Conservation (phyloP, 2,113 vertebrate genomes). For the Rhinoderma darwinii region DNA sequence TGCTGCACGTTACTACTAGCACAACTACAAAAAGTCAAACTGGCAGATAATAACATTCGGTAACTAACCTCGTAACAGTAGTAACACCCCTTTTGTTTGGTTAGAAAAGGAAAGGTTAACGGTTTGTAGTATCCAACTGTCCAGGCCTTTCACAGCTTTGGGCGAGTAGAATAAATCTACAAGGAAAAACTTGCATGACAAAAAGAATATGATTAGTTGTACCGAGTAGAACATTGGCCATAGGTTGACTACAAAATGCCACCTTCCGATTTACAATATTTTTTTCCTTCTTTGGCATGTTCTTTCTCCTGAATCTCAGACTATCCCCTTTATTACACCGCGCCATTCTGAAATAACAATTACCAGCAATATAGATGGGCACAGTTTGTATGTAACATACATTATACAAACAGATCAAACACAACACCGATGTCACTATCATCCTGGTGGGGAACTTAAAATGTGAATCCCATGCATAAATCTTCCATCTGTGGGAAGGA, state of each 20-base stretch:
- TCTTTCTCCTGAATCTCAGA: neutral
- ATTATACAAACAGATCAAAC: slow-evolving; percentile 52
- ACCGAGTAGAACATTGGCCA: neutral
- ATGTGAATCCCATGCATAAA: slow-evolving; percentile 38
- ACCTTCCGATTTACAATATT: neutral
- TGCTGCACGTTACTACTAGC: too few relatives aligned
- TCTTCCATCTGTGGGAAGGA: slow-evolving; percentile 19
- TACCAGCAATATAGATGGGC: neutral
- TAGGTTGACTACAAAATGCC: neutral
- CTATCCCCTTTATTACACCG: neutral
- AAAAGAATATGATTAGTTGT: neutral
- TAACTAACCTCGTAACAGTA: slow-evolving; percentile 27
- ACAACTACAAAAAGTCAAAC: neutral
- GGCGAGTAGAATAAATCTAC: slow-evolving; percentile 46
- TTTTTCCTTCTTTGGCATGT: neutral
- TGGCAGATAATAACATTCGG: neutral
- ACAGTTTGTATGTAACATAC: slow-evolving; percentile 12
- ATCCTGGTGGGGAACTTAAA: slow-evolving; percentile 58
- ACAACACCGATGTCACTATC: slow-evolving; percentile 50
- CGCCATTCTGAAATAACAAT: neutral
- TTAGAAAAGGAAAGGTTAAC: slow-evolving; percentile 35
- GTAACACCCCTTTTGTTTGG: slow-evolving; percentile 27
- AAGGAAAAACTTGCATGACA: slow-evolving; percentile 54
- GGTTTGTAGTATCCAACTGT: neutral
- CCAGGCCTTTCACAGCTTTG: slow-evolving; percentile 33